These are phyloP conservation scores for Sebastes fasciatus DNA, from an alignment of 2,113 vertebrate species.

Conservation along the genomic window DNA sequence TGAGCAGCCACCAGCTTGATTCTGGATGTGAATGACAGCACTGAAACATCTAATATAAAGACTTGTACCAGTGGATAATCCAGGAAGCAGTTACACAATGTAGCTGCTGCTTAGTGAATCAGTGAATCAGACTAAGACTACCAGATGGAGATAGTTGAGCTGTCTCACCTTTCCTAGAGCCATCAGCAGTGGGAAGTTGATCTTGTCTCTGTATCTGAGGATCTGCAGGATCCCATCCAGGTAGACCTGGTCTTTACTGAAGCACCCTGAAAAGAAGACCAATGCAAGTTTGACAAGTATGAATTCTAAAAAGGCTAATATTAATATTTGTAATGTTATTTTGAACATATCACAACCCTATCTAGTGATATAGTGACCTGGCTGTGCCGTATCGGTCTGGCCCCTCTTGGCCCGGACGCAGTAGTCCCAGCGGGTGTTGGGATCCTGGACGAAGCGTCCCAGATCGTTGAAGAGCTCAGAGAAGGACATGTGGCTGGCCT, in stretches of 20 bases:
- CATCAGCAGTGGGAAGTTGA: constrained; percentile 92
- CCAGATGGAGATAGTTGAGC: too few species aligned
- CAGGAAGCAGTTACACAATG: background rate
- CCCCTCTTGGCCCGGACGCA: constrained; percentile 97
- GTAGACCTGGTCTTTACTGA: constrained; percentile 97
- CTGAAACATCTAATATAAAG: background rate
- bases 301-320: background rate
- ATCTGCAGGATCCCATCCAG: constrained; percentile 93
- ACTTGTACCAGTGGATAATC: background rate
- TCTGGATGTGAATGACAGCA: background rate
- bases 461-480: constrained; percentile 89
- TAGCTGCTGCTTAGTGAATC: background rate
- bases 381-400: constrained; percentile 90
- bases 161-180: constrained; percentile 93
- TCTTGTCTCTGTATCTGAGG: constrained; percentile 90
- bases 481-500: constrained; percentile 92
- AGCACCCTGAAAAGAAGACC: constrained; percentile 86
- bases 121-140: background rate
- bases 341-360: background rate
- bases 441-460: constrained; percentile 90
- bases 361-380: constrained; percentile 81
- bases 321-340: background rate
- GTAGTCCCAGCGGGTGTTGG: constrained; percentile 95
- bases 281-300: background rate
- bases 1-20: background rate